phyloP scores from a whole-genome alignment of 2,113 vertebrate genomes.

The Phyllostomus discolor region DNA sequence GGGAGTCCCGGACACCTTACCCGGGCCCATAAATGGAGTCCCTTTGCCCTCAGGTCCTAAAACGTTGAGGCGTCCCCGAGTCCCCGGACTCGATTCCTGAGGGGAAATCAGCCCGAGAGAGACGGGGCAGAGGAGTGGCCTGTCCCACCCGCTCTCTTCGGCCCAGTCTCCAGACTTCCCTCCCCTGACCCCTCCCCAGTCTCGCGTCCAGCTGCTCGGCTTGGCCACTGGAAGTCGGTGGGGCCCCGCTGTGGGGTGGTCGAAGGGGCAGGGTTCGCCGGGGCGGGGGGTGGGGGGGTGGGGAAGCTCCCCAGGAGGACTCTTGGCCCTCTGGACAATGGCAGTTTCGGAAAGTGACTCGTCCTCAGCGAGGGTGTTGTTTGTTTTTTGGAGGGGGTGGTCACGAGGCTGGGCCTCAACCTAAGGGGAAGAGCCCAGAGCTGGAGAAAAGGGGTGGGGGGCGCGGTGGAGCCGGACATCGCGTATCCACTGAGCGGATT shows the following conservation, averaged over 20 bases:
- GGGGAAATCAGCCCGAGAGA: background rate
- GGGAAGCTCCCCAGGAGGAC: slow-evolving; percentile 2
- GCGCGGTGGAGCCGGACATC: slow-evolving; percentile 51
- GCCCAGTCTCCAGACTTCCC: background rate
- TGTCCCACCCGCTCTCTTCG: background rate
- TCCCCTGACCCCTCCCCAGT: background rate
- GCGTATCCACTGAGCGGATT: slow-evolving; percentile 50
- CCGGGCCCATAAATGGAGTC: slow-evolving; percentile 14
- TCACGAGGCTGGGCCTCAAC: slow-evolving; percentile 61
- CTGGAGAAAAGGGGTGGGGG: background rate
- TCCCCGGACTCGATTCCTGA: slow-evolving; percentile 25
- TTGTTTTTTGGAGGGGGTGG: slow-evolving; percentile 69
- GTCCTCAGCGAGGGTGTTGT: slow-evolving; percentile 43
- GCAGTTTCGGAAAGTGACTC: slow-evolving; percentile 64
- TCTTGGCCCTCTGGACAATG: slow-evolving; percentile 58
- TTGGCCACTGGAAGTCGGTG: slow-evolving; percentile 6
- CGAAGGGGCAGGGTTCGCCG: background rate
- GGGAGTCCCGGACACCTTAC: background rate
- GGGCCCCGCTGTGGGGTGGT: slow-evolving; percentile 51
- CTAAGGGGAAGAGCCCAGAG: slow-evolving; percentile 47
- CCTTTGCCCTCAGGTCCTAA: background rate
- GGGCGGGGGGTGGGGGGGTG: slow-evolving; percentile 37
- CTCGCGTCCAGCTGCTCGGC: slow-evolving; percentile 33
- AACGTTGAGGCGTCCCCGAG: background rate
- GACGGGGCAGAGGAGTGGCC: slow-evolving; percentile 3